Base-by-base conservation (phyloP, 2,797 vertebrate genomes). In the Chelmon rostratus region DNA sequence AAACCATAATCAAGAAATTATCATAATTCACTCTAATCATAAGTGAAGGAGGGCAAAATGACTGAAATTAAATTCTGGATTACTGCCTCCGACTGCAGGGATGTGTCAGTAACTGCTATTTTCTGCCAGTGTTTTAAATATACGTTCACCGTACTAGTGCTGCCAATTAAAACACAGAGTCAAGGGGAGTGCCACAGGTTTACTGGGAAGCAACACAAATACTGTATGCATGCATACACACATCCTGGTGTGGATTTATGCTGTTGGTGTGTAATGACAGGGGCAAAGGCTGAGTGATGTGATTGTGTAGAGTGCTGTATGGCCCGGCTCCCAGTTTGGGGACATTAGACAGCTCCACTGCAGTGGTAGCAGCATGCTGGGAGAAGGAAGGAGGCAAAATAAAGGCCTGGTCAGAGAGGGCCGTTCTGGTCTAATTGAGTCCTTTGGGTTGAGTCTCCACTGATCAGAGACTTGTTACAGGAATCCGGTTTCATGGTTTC, bases 381-480 rank as follows among this genome's bases (percentile, higher is more conserved):
- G 69, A 91, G 84, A 54, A 49, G 73, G 54, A 89, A 75, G 82
- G 75, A 79, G 68, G 80, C 87, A 90, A 89, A 89, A 79, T 82
- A 85, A 83, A 93, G 89, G 88, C 38, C 88, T 62, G 89, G 89
- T 89, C 92, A 91, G 85, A 89, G 88, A 93, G 84, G 91, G 87
- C 86, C 76, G 92, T 90, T 92, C 91, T 94, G 91, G 89, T 95
- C 93, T 96, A 96, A 96, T 96, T 96, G 93, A 95, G 94, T 95
- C 95, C 95, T 96, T 91, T 95, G 95, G 94, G 96, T 86, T 84
- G 40, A 76, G 85, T 84, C 91, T 93, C 78, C 83, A 88, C 93
- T 95, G 95, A 96, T 96, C 95, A 96, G 94, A 95, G 93, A 92
- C 94, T 95, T 94, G 95, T 95, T 95, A 95, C 90, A 86, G 91